Conservation (phyloP, 2,113 vertebrate species). For the Podocnemis expansa region DNA sequence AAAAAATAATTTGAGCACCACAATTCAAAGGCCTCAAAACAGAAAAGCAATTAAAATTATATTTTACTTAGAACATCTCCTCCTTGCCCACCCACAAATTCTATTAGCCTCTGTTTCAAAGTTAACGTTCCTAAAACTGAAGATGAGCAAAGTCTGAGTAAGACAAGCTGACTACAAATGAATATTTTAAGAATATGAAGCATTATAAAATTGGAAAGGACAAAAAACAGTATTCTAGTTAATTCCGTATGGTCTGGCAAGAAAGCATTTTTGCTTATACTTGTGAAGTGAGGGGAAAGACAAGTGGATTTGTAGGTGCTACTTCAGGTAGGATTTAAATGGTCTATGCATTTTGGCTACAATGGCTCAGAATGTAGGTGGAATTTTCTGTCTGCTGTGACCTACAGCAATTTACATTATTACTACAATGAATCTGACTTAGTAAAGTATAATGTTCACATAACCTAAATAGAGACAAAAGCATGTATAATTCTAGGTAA, state of each 20-base stretch:
- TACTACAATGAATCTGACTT: not conserved
- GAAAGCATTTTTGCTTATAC: not conserved
- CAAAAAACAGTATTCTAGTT: not conserved
- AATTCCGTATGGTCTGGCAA: not conserved
- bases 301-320: not conserved
- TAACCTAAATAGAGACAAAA: not conserved
- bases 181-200: not conserved
- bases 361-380: not conserved
- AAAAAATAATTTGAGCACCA: not conserved
- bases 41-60: not conserved
- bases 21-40: not conserved
- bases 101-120: not conserved
- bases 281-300: not conserved
- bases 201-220: not conserved
- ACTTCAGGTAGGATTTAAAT: not conserved
- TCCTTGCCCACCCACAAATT: not conserved
- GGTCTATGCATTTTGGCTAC: not conserved
- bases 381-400: not conserved
- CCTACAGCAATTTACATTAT: accelerated
- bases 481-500: not conserved
- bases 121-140: not conserved
- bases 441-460: not conserved
- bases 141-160: not conserved
- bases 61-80: not conserved
- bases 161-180: not conserved